Percentiles rank a stretch among this genome's conserved stretches.
These are phyloP conservation scores for Steatornis caripensis DNA, from an alignment of 2,113 vertebrate species.

Conservation along the genomic window DNA sequence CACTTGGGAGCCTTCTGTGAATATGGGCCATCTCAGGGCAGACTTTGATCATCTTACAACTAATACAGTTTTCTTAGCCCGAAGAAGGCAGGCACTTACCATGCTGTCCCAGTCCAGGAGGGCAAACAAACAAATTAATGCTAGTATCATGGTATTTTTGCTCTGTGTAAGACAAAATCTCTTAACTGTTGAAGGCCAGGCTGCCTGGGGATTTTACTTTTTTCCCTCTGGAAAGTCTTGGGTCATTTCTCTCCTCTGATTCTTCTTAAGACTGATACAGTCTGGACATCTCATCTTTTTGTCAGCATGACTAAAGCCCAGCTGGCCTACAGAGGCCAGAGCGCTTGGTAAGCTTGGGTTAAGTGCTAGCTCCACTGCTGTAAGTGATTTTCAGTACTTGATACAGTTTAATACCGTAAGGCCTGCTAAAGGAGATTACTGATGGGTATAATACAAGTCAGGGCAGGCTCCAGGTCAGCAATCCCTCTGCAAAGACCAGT, in stretches of 20 bases:
- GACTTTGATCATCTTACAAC: background rate
- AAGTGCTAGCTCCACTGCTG: background rate
- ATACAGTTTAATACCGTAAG: conserved; percentile 8
- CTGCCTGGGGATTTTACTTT: background rate
- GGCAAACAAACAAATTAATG: background rate
- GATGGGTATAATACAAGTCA: background rate
- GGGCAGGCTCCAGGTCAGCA: conserved; percentile 8
- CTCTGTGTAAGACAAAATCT: background rate
- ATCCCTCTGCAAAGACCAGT: background rate
- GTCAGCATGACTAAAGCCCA: background rate
- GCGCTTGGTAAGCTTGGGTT: background rate
- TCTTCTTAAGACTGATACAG: background rate
- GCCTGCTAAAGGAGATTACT: conserved; percentile 43
- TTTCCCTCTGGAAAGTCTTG: background rate
- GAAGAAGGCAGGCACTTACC: background rate
- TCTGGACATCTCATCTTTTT: background rate
- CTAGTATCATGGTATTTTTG: background rate
- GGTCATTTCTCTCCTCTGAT: background rate
- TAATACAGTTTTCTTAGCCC: background rate
- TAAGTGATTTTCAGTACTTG: background rate
- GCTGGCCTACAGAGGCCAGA: background rate
- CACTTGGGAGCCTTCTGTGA: background rate
- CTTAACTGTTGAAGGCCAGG: background rate
- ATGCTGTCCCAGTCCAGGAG: background rate
- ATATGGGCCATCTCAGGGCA: background rate